These are phyloP conservation scores for Pomacea maculata DNA, from an alignment of 1,140 invertebrate genomes.

Conservation along the genomic window DNA sequence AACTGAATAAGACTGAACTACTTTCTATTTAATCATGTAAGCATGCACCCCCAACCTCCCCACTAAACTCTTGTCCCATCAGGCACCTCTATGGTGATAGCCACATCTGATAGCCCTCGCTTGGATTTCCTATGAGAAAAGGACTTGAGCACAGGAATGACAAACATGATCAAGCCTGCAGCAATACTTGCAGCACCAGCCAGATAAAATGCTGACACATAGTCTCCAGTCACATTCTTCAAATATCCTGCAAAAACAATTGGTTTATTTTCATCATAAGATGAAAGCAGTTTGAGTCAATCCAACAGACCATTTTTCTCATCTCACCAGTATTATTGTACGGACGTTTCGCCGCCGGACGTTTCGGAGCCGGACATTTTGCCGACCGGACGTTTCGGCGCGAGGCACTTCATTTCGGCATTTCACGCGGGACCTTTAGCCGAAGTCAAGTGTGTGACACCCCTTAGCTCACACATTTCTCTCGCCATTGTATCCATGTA, in stretches of 20 bases:
- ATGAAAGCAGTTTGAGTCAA: neutral
- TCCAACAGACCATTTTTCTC: neutral
- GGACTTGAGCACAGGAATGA: neutral
- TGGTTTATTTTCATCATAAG: neutral
- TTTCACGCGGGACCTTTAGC: too few relatives aligned
- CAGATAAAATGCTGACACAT: conserved; percentile 1
- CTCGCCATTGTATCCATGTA: too few relatives aligned
- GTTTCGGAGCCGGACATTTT: too few relatives aligned
- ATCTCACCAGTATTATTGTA: too few relatives aligned
- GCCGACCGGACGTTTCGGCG: too few relatives aligned
- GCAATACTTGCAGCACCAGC: neutral
- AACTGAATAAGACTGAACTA: neutral
- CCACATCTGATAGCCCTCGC: neutral
- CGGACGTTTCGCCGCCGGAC: too few relatives aligned
- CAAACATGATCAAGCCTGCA: neutral
- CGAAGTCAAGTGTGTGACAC: too few relatives aligned
- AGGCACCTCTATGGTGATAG: neutral
- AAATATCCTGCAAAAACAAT: neutral
- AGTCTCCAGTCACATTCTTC: neutral
- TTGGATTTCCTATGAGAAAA: neutral
- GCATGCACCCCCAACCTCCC: neutral
- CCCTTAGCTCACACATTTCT: too few relatives aligned
- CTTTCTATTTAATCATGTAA: neutral
- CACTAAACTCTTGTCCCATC: too few relatives aligned
- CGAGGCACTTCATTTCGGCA: too few relatives aligned